Evolutionary conservation across 2,113 vertebrate genomes (phyloP).

Genomic region (Chinchilla lanigera): DNA sequence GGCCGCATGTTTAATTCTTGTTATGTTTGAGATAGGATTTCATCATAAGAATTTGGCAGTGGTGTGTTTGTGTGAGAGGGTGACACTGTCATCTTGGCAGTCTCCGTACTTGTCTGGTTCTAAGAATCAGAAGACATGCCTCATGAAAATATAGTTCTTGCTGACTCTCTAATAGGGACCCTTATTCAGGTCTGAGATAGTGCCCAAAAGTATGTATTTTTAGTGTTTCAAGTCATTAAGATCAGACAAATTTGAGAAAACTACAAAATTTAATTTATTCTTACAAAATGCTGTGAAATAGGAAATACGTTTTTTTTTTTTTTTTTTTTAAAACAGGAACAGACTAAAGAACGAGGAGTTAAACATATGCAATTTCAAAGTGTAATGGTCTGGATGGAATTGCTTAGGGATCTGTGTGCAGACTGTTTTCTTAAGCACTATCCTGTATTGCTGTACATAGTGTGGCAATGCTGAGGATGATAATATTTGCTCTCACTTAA

Average conservation of each 20-base stretch:
- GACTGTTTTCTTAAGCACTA: neutral
- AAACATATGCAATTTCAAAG: neutral
- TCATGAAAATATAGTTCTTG: neutral
- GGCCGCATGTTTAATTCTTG: neutral
- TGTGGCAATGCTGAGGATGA: neutral
- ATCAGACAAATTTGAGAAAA: slow-evolving; percentile 20
- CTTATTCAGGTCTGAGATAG: neutral
- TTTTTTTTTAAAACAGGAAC: neutral
- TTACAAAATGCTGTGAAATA: neutral
- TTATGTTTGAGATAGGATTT: neutral
- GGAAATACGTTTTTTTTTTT: too few species aligned
- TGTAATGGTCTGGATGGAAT: neutral
- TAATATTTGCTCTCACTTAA: neutral
- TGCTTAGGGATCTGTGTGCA: neutral
- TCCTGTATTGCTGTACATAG: neutral
- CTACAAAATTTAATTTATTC: neutral
- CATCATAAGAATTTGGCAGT: neutral
- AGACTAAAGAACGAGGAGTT: neutral
- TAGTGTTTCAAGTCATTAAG: neutral
- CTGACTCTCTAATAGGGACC: neutral
- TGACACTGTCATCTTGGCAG: neutral
- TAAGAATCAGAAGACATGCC: neutral
- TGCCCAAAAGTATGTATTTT: neutral
- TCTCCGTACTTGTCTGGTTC: neutral
- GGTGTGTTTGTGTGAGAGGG: neutral